Evolutionary conservation across 2,888 invertebrate genomes (phyloP).

Genomic region (Podabrus alpinus): DNA sequence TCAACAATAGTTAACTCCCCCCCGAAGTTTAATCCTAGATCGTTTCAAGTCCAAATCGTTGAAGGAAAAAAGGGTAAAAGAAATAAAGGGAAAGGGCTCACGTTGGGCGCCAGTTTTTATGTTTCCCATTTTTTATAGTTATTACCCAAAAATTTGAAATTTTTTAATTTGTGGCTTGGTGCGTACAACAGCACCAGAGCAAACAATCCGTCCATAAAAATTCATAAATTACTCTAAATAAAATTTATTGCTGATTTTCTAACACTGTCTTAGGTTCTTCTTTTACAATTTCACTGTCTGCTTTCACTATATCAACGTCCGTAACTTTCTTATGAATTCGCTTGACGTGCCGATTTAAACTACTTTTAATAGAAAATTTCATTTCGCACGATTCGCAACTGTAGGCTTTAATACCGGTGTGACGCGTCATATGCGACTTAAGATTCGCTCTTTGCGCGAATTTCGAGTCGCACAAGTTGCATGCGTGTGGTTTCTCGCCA

Average conservation of each 20-base stretch:
- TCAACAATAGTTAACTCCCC: too few relatives aligned
- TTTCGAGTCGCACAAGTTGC: neutral
- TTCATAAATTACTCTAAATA: neutral
- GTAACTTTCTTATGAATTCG: neutral
- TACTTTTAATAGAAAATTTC: neutral
- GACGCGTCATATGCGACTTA: neutral
- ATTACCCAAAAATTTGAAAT: too few relatives aligned
- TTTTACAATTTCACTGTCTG: neutral
- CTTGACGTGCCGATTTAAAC: neutral
- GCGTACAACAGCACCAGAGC: too few relatives aligned
- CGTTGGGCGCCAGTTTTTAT: too few relatives aligned
- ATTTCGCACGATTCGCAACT: neutral
- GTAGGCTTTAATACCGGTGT: neutral
- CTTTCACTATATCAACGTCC: neutral
- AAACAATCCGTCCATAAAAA: neutral
- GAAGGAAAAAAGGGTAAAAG: too few relatives aligned
- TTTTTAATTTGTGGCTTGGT: too few relatives aligned
- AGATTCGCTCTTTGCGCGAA: neutral
- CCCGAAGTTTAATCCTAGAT: too few relatives aligned
- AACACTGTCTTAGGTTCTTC: neutral
- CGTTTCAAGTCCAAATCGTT: too few relatives aligned
- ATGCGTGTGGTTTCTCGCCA: neutral
- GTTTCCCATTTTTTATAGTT: too few relatives aligned
- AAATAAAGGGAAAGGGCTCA: too few relatives aligned
- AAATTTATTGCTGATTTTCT: neutral